These are phyloP conservation scores for Stomorhina lunata DNA, from an alignment of 2,888 invertebrate genomes.

Conservation along the genomic window DNA sequence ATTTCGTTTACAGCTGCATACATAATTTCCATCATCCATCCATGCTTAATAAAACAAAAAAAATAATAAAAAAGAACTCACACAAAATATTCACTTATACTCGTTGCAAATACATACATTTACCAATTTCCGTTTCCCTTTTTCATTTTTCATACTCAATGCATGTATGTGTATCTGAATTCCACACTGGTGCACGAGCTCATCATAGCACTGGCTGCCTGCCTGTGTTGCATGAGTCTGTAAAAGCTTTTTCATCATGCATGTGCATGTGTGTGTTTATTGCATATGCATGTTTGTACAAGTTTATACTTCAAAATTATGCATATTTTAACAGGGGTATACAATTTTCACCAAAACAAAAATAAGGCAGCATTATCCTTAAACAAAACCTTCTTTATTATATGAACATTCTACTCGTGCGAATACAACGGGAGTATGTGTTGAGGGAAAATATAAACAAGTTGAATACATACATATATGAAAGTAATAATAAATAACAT, in stretches of 20 bases:
- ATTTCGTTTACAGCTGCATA: conserved; percentile 2
- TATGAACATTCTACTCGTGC: neutral
- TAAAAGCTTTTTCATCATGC: conserved; percentile 24
- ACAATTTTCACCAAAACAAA: conserved; percentile 34
- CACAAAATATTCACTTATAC: conserved; percentile 31
- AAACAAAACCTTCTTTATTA: conserved; percentile 38
- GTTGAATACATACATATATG: too few relatives aligned
- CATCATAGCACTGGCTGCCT: neutral
- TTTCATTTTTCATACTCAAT: neutral
- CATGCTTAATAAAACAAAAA: conserved; percentile 12
- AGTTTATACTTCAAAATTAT: conserved; percentile 44
- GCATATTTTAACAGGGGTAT: conserved; percentile 48
- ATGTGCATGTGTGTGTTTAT: neutral
- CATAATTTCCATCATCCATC: conserved; percentile 16
- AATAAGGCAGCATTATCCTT: conserved; percentile 27
- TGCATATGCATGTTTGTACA: conserved; percentile 14
- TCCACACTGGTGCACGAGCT: neutral
- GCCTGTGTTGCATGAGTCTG: conserved; percentile 27
- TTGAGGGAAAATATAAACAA: neutral
- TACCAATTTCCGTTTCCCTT: conserved; percentile 35
- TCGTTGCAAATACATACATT: conserved; percentile 1
- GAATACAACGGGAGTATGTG: neutral
- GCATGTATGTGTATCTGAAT: neutral
- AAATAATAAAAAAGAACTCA: neutral
- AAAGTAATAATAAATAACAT: neutral